phyloP scores from a whole-genome alignment of 2,113 vertebrate species.

The Rissa tridactyla region DNA sequence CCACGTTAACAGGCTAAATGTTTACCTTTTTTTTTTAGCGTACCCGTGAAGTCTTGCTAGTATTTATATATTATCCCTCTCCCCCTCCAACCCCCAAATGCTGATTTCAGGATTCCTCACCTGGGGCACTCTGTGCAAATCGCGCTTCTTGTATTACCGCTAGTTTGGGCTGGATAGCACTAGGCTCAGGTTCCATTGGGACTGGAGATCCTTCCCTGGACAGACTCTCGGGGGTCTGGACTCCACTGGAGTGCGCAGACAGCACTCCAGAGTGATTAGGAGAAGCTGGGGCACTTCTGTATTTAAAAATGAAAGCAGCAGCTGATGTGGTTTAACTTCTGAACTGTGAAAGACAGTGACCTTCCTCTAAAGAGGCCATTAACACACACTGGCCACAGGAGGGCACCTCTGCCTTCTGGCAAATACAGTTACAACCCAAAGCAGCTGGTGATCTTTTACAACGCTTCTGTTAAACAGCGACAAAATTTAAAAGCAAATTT shows the following conservation, averaged over 20 bases:
- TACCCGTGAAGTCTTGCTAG: accelerated
- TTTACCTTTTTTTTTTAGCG: not conserved
- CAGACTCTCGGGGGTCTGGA: constrained; percentile 96
- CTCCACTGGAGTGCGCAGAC: constrained; percentile 94
- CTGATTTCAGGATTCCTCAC: constrained; percentile 60
- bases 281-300: constrained; percentile 95
- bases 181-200: constrained; percentile 88
- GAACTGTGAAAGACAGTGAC: not conserved
- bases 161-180: constrained; percentile 88
- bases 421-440: not conserved
- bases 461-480: not conserved
- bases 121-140: constrained; percentile 92
- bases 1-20: not conserved
- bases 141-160: constrained; percentile 95
- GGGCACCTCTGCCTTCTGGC: constrained; percentile 16
- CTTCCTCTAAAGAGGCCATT: not conserved
- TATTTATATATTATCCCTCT: not conserved
- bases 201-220: constrained; percentile 96
- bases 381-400: constrained; percentile 14
- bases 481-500: constrained; percentile 5
- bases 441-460: not conserved
- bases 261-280: constrained; percentile 93
- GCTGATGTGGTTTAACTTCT: constrained; percentile 38
- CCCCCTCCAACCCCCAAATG: not conserved
- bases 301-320: constrained; percentile 56